Evolutionary conservation across 92 coral and sea anemone genomes (phyloP), one percentile per base, ranked within the genome.

Genomic region (Siderastrea siderea): DNA sequence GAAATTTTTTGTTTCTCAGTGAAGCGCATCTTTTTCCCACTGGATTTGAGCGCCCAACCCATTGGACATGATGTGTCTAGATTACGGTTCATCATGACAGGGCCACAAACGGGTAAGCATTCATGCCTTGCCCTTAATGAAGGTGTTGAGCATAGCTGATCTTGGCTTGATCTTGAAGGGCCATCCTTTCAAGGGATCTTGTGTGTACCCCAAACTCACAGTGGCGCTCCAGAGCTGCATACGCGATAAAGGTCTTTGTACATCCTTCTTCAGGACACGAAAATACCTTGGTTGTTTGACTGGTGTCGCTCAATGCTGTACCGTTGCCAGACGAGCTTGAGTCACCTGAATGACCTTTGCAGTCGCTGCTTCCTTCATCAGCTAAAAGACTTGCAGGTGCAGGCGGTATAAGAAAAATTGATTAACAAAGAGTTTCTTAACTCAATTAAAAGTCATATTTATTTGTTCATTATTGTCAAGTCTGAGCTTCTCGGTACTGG

Each of bases 191-290:
- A n/a, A 76, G 67, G 26, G 67, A 19, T 19, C 80, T 76, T 2
- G 43, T 43, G 52, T 76, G 80, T 17, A 51, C 17, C 68, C 80
- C 68, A 43, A n/a, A 76, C 15, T 52, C 63, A 52, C 79, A 74
- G 47, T 74, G 79, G 51, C 48, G 51, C 63, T 74, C 62, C 63
- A 54, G 55, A 51, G 81, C 53, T 58, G 68, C 58, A 60, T 55
- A 77, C 81, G 58, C 61, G 55, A 77, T 60, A 15, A 77, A 77
- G 51, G 82, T 58, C 47, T 77, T 77, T 13, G 82, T 77, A 44
- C 82, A 89, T 75, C 85, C 69, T 47, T 89, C 78, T 65, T 89
- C 92, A 26, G 92, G 85, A 58, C 89, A 89, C 48, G 79, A 44
- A 72, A 82, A 89, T 10, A 89, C 70, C 71, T 84, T 84, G 81